These are phyloP conservation scores for Sitodiplosis mosellana DNA, from an alignment of 1,140 invertebrate genomes.

Conservation along the genomic window DNA sequence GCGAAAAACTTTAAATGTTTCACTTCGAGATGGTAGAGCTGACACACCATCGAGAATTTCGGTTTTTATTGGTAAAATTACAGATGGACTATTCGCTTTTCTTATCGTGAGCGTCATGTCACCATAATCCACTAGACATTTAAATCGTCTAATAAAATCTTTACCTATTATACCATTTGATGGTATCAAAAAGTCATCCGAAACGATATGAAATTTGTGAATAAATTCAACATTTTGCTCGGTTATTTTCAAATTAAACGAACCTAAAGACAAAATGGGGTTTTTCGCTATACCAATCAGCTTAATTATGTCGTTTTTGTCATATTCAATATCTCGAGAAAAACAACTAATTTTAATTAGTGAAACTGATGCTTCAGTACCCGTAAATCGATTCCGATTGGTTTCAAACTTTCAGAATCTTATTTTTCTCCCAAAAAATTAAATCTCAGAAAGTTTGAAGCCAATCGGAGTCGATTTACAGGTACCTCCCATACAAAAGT, in stretches of 20 bases:
- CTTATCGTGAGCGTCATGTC: not conserved
- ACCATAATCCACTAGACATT: not conserved
- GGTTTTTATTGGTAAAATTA: not conserved
- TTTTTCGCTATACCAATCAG: not conserved
- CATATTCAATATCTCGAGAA: not conserved
- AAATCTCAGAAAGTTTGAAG: too few species aligned
- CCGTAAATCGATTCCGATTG: too few species aligned
- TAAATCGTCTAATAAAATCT: not conserved
- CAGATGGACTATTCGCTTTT: not conserved
- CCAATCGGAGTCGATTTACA: too few species aligned
- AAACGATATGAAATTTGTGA: not conserved
- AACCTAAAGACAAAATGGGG: not conserved
- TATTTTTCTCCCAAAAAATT: too few species aligned
- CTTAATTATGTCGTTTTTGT: not conserved
- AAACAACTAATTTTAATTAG: not conserved
- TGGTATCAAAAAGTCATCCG: not conserved
- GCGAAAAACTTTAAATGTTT: too few species aligned
- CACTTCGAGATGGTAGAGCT: too few species aligned
- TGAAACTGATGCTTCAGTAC: not conserved
- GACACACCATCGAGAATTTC: not conserved
- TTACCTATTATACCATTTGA: not conserved
- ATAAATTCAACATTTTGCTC: not conserved
- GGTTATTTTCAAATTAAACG: not conserved
- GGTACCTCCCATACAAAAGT: too few species aligned
- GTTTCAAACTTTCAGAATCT: too few species aligned